Evolutionary conservation across 23 tunicate genomes (phyloP), one percentile per base, ranked within the genome.

Genomic region (Phallusia fumigata): DNA sequence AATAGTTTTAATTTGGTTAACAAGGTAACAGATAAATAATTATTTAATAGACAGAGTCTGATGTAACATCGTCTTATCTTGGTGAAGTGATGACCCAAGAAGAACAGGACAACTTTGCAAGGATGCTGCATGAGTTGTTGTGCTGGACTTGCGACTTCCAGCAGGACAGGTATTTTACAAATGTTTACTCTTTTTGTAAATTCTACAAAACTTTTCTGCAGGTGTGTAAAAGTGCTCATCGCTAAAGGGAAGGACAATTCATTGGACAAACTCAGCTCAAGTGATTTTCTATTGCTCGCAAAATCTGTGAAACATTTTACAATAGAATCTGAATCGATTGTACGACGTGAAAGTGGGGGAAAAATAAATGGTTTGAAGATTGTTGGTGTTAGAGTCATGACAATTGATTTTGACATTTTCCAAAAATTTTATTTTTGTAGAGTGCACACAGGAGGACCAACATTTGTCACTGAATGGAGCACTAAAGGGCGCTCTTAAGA

Each of bases 221-320:
- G 93, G 31, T 92, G 97, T 69, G 96, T 87, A 13, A 92, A 92
- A 76, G 85, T 92, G n/a, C 72, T 92, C 18, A 81, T 87, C 18
- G 97, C 97, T 15, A 92, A 92, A 65, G 90, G 90, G 19, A 92
- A 92, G 65, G 90, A 92, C 75, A 74, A 58, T 47, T 92, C 97
- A 6, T 33, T 92, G 30, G 97, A 92, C 77, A 92, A 88, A 74
- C 86, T 92, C 13, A 84, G 83, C 0, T 84, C 97, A 19, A 45
- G 79, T 30, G 88, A 92, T 19, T 92, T 92, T 76, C 85, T 92
- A 12, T 33, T 64, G 53, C 85, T 87, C 0, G 90, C 90, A 35
- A 90, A 87, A 47, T 74, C 90, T 15, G 53, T 87, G 65, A 81
- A 87, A 36, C 86, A 75, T 76, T 87, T 64, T 51, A 73, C 78